Conservation (phyloP, 2,888 invertebrate species). For the Ochropacha duplaris region DNA sequence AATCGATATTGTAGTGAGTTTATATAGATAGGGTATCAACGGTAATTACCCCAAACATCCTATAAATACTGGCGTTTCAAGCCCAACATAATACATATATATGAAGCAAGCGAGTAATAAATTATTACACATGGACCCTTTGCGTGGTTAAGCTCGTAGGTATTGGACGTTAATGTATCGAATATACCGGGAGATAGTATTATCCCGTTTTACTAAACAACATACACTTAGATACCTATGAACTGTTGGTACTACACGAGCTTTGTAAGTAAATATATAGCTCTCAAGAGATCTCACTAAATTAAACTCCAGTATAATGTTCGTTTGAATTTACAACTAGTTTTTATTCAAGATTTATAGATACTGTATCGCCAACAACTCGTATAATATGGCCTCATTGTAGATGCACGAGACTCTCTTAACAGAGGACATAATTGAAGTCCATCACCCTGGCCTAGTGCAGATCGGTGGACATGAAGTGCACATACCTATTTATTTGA, state of each 20-base stretch:
- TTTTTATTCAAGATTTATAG: neutral
- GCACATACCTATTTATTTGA: too few species aligned
- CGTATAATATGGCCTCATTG: too few species aligned
- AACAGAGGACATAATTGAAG: too few species aligned
- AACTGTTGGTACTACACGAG: conserved; percentile 14
- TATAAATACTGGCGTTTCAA: conserved; percentile 42
- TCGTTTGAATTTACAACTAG: neutral
- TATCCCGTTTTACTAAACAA: conserved; percentile 52
- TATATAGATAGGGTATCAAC: conserved; percentile 19
- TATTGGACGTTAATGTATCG: conserved; percentile 67
- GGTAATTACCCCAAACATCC: conserved; percentile 28
- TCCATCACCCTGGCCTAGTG: too few species aligned
- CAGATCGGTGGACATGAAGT: too few species aligned
- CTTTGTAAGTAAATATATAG: neutral
- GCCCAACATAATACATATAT: conserved; percentile 37
- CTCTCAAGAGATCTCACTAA: neutral
- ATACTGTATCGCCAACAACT: too few species aligned
- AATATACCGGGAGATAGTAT: conserved; percentile 46
- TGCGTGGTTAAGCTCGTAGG: conserved; percentile 64
- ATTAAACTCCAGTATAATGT: neutral
- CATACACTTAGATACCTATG: conserved; percentile 27
- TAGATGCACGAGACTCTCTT: too few species aligned
- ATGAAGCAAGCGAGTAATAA: conserved; percentile 60
- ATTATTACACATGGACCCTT: conserved; percentile 72
- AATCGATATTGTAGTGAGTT: conserved; percentile 23